Conservation (phyloP, 2,888 invertebrate genomes). For the Megastigmus dorsalis region DNA sequence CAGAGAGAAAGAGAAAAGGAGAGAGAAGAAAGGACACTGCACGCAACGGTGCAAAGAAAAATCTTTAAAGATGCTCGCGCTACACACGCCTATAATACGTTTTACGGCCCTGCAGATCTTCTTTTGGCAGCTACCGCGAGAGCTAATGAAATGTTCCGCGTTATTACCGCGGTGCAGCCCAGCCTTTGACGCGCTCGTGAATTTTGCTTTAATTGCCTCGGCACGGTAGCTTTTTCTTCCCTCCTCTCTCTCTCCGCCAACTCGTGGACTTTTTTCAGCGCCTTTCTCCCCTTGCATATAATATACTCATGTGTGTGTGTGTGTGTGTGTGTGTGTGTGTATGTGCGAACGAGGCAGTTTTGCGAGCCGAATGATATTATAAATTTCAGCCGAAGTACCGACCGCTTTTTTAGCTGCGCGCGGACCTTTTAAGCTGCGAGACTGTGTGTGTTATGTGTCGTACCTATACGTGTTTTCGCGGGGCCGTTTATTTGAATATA, state of each 20-base stretch:
- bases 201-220: neutral
- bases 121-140: neutral
- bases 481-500: no score
- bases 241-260: neutral
- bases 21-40: no score
- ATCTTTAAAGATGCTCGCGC: no score
- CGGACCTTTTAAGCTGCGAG: neutral
- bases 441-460: no score
- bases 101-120: conserved; percentile 3
- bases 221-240: neutral
- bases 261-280: no score
- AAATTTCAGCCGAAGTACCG: conserved; percentile 9
- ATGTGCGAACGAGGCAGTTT: neutral
- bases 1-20: no score
- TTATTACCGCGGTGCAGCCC: neutral
- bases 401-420: neutral
- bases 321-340: no score
- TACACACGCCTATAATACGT: conserved; percentile 22
- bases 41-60: no score
- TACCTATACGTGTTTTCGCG: no score
- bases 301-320: no score
- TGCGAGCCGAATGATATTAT: neutral
- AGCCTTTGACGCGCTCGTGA: neutral
- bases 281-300: no score
- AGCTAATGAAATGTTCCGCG: conserved; percentile 30